These are phyloP conservation scores for Aphelinus certus DNA, from an alignment of 1,140 invertebrate genomes.

Conservation along the genomic window DNA sequence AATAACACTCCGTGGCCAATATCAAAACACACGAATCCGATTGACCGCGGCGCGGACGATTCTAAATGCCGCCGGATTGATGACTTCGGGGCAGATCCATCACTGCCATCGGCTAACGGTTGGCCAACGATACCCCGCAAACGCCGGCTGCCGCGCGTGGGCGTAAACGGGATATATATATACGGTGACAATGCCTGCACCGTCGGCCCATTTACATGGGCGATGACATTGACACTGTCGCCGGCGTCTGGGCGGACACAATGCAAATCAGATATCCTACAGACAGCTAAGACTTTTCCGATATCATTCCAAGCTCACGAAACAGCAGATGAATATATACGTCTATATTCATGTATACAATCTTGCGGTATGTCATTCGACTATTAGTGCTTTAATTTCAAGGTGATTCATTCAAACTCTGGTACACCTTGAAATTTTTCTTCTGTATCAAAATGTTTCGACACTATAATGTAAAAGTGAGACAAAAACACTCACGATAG, in stretches of 20 bases:
- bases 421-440: too few relatives aligned
- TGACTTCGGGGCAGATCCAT: slow-evolving; percentile 12
- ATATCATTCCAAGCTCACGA: too few relatives aligned
- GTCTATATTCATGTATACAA: too few relatives aligned
- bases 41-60: neutral
- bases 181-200: neutral
- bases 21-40: neutral
- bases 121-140: slow-evolving; percentile 5
- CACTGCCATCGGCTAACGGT: slow-evolving; percentile 9
- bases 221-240: slow-evolving; percentile 11
- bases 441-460: too few relatives aligned
- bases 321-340: too few relatives aligned
- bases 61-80: neutral
- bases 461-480: too few relatives aligned
- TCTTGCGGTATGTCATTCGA: too few relatives aligned
- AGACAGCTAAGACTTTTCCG: too few relatives aligned
- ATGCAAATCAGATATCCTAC: neutral
- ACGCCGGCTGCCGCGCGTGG: neutral
- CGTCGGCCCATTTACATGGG: neutral
- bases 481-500: too few relatives aligned
- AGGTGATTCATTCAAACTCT: too few relatives aligned
- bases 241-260: neutral
- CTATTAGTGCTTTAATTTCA: too few relatives aligned
- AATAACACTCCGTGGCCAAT: too few relatives aligned
- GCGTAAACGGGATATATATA: slow-evolving; percentile 8